Conservation (phyloP, 2,888 invertebrate genomes). For the Callimorpha dominula region DNA sequence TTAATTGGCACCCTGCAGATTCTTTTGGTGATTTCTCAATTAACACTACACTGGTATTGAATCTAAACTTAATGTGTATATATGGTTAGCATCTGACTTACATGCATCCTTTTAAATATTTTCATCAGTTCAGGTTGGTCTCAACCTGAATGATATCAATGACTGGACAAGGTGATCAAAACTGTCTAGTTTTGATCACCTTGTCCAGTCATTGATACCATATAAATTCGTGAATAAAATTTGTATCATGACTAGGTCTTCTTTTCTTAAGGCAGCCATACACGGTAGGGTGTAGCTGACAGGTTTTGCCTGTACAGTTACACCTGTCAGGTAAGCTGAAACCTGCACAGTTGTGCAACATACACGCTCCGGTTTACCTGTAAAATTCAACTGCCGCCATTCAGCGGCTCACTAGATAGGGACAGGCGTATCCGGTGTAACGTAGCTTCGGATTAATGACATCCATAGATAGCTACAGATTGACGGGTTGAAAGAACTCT, state of each 20-base stretch:
- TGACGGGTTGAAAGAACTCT: not conserved
- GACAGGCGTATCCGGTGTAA: not conserved
- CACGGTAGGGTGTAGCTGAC: too few relatives aligned
- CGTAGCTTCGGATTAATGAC: not conserved
- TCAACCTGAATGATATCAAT: too few relatives aligned
- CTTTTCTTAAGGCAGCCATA: too few relatives aligned
- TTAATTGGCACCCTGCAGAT: slow-evolving; percentile 54
- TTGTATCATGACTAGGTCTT: too few relatives aligned
- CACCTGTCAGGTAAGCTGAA: too few relatives aligned
- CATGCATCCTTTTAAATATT: not conserved
- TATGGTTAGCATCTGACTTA: not conserved
- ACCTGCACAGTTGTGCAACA: too few relatives aligned
- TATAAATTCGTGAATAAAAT: not conserved
- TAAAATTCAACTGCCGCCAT: too few relatives aligned
- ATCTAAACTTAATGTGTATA: slow-evolving; percentile 17
- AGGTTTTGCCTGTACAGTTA: too few relatives aligned
- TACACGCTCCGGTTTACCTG: too few relatives aligned
- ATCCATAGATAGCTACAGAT: not conserved
- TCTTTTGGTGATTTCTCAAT: slow-evolving; percentile 38
- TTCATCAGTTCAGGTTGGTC: not conserved
- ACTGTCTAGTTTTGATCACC: too few relatives aligned
- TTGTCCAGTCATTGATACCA: not conserved
- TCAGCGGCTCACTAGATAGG: not conserved
- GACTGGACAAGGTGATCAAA: too few relatives aligned
- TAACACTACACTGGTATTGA: slow-evolving; percentile 44